These are phyloP conservation scores for Orthosia cruda DNA, from an alignment of 2,888 invertebrate species.

Conservation along the genomic window DNA sequence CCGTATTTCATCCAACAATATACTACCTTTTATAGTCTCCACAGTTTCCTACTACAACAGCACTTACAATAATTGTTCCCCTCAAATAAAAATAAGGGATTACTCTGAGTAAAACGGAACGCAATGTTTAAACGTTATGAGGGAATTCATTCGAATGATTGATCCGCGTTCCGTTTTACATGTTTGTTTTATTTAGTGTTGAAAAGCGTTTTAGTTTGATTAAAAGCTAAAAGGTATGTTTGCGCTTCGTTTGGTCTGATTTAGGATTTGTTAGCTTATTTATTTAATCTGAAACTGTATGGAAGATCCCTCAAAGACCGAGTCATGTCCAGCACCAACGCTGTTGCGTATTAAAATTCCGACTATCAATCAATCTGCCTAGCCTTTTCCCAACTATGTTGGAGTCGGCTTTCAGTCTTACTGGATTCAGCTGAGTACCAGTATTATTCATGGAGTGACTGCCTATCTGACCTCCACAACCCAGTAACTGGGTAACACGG, in stretches of 20 bases:
- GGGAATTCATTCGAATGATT: conserved; percentile 77
- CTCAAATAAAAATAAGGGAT: conserved; percentile 73
- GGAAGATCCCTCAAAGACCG: background rate
- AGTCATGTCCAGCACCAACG: background rate
- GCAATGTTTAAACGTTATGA: conserved; percentile 73
- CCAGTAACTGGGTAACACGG: too few relatives aligned
- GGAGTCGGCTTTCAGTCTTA: too few relatives aligned
- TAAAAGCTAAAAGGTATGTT: conserved; percentile 68
- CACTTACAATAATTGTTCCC: conserved; percentile 84
- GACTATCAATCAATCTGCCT: too few relatives aligned
- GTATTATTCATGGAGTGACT: too few relatives aligned
- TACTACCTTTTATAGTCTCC: conserved; percentile 73
- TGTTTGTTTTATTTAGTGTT: conserved; percentile 73
- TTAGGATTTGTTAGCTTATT: conserved; percentile 8
- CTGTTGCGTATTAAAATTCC: background rate
- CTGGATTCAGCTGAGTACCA: too few relatives aligned
- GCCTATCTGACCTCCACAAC: too few relatives aligned
- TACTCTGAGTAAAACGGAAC: conserved; percentile 74
- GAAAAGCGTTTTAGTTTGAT: conserved; percentile 80
- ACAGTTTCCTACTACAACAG: conserved; percentile 76
- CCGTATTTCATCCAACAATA: conserved; percentile 73
- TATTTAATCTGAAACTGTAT: background rate
- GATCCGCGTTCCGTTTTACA: conserved; percentile 74
- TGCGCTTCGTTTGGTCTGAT: conserved; percentile 11
- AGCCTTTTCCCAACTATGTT: too few relatives aligned